Conservation (phyloP, 2,113 vertebrate genomes). For the Capra hircus region DNA sequence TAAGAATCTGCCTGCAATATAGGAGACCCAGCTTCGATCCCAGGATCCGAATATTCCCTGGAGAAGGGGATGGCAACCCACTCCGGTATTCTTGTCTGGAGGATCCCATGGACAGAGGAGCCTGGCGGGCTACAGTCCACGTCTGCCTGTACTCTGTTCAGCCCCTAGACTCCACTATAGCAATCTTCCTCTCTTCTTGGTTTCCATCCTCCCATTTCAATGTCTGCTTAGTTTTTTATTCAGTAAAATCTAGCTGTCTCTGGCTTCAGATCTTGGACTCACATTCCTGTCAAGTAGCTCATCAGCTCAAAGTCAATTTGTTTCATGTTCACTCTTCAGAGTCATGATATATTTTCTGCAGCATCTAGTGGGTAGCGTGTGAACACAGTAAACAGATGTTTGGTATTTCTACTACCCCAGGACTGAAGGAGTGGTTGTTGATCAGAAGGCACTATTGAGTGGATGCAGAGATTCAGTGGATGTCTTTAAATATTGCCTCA, state of each 20-base stretch:
- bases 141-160: not conserved
- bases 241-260: not conserved
- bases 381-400: not conserved
- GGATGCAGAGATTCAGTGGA: not conserved
- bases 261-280: not conserved
- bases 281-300: not conserved
- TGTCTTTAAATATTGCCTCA: not conserved
- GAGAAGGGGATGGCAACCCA: not conserved
- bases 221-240: not conserved
- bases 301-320: not conserved
- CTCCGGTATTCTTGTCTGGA: not conserved
- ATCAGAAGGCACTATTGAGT: not conserved
- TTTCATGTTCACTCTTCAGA: not conserved
- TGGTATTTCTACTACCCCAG: not conserved
- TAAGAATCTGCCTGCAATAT: not conserved
- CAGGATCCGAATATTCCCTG: not conserved
- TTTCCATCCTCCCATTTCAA: accelerated
- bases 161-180: not conserved
- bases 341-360: not conserved
- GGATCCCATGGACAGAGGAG: not conserved
- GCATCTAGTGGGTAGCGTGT: not conserved
- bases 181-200: accelerated
- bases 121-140: accelerated
- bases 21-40: not conserved
- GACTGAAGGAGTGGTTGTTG: not conserved